Evolutionary conservation across 2,113 vertebrate species (phyloP), one percentile per base, ranked within the genome.

Genomic region (Tenrec ecaudatus): DNA sequence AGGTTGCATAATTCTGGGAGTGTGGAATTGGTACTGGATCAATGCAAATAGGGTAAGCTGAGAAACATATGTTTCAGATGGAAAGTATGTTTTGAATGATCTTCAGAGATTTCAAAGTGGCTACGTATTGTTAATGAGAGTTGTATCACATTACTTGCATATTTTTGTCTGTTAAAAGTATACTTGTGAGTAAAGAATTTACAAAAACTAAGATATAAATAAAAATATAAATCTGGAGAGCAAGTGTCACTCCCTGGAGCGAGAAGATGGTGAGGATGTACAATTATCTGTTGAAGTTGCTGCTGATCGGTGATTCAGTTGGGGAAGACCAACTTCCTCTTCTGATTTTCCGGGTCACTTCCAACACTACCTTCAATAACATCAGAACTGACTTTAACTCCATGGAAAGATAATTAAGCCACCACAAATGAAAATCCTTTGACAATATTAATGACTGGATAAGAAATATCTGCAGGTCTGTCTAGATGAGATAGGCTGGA

Each of bases 1-100:
- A 93, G 66, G 47, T 88, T 95, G 75, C 88, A 64, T 95, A 95
- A 95, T 93, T 73, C 33, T 69, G 19, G 71, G 68, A 91, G 62
- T 79, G 73, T 62, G 90, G 94, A 95, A 94, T 76, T 93, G 88
- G 90, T 53, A 85, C 75, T 19, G 31, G 43, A 47, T 87, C 92
- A 95, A 79, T 90, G 40, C 91, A 95, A 90, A 95, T 94, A 78
- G 84, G 62, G 29, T 60, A 87, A 38, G 53, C 84, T 78, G 36
- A 66, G 77, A 94, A 94, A 84, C 1, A 77, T 73, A 87, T 71
- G 47, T 47, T 88, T 33, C 60, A 89, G 47, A 78, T 25, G 89
- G 83, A 86, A 89, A 94, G 33, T 31, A 83, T 81, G 73, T 85
- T 77, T 19, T 3, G 25, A 86, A 27, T 79, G 1, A 79, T 73